Evolutionary conservation across 2,888 invertebrate species (phyloP), one percentile per base, ranked within the genome.

Genomic region (Diarsia mendica): DNA sequence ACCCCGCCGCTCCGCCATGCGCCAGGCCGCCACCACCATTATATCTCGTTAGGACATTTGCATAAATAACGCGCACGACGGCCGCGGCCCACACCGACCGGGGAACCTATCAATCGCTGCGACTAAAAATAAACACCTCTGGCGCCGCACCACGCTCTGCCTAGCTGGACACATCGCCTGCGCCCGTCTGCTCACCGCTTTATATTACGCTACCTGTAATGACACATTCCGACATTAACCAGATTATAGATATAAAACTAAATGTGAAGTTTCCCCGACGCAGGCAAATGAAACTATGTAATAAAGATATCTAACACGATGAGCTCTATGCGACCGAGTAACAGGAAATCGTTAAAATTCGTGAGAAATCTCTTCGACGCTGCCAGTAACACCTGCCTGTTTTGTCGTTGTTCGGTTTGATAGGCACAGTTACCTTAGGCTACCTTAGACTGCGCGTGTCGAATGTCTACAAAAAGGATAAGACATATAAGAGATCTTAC

Each of bases 321-420:
- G 92, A 90, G 91, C 89, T 92, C 91, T 93, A 93, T 92, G 91
- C 91, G 90, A 89, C 90, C 89, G 90, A 92, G 89, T 95, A 94
- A 94, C 95, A 95, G 95, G 96, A 96, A 96, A 95, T 95, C 93
- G 92, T 96, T 94, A 95, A 95, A 95, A 94, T 94, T 95, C 94
- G 95, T 95, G 95, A 94, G 95, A 95, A 95, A 93, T 92, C 90
- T 92, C 90, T 84, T 88, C 84, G 86, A 82, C 82, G 80, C 79
- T 88, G 88, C 89, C 89, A 83, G 75, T 82, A 81, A 84, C 88
- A 90, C 90, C 90, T 92, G 91, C 86, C 82, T 83, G 79, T 85
- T 67, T 82, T 80, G 84, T 78, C 82, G 84, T 65, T 71, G 71
- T 85, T 86, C 84, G 85, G 77, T 86, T 87, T 85, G 85, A 82